Percentiles rank a stretch among this genome's conserved stretches.
These are phyloP conservation scores for Podarcis muralis DNA, from an alignment of 2,113 vertebrate species.

Conservation along the genomic window DNA sequence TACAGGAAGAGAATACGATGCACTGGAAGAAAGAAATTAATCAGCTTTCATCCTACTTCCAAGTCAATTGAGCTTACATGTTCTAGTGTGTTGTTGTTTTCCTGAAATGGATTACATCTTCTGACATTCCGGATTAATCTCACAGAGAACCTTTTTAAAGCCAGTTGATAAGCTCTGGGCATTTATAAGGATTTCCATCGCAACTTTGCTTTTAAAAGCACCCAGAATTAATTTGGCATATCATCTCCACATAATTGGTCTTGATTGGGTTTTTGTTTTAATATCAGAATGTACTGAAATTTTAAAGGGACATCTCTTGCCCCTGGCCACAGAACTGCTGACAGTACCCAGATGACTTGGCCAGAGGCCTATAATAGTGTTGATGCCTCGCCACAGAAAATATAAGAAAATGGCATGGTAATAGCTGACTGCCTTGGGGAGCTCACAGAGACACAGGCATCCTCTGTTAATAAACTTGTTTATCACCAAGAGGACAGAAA, in stretches of 20 bases:
- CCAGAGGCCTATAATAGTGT: neutral
- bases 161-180: neutral
- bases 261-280: neutral
- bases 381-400: neutral
- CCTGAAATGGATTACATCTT: slow-evolving; percentile 15
- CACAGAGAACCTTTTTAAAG: slow-evolving; percentile 7
- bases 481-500: no score
- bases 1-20: neutral
- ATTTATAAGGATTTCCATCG: slow-evolving; percentile 6
- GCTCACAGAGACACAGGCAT: neutral
- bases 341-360: neutral
- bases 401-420: neutral
- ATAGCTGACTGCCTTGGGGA: neutral
- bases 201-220: neutral
- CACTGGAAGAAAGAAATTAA: neutral
- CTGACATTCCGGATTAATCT: slow-evolving; percentile 20
- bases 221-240: neutral
- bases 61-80: slow-evolving; percentile 10
- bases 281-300: neutral
- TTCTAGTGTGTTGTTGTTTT: slow-evolving; percentile 4
- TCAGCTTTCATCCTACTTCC: neutral
- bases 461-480: no score
- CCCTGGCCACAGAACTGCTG: no score
- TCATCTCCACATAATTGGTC: neutral
- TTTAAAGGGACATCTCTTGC: neutral